Base-by-base conservation (phyloP, 64 coral and sea anemone genomes). In the Hydrozoanthus tunicans region DNA sequence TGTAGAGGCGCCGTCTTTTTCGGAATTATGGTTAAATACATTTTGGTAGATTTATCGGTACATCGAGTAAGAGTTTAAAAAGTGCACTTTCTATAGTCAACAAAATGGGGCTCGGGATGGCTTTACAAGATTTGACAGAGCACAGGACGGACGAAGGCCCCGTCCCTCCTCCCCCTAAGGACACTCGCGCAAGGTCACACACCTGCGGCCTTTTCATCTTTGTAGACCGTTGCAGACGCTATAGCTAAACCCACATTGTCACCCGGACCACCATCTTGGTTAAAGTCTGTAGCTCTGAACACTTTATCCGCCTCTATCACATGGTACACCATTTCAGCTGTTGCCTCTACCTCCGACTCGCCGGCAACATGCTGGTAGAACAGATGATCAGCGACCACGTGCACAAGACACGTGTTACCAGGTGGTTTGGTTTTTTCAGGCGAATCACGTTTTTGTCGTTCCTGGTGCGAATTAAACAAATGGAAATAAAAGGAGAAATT, bases 261-360 rank as follows among this genome's bases (percentile, higher is more conserved):
- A 9, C 91, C 93, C 4, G 86, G 89, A n/a, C 93, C 93, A 14
- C 95, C 95, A 83, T 96, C 95, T 54, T 93, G 90, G 84, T 92
- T 95, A 13, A 99, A 95, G 57, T 93, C 94, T 7, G 97, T 99
- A 14, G 89, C 26, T 86, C 97, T 83, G 60, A 99, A 99, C 5
- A 93, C 70, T 52, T 85, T 93, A 86, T 99, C 97, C 7, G 77
- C 92, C 79, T 93, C 85, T 24, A 79, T 78, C 51, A 95, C 77
- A 71, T 95, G 92, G 69, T 93, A 90, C 7, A 95, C 92, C 97
- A 99, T 99, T 57, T 93, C 94, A 6, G 94, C 94, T 52, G 93
- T 59, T 24, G 92, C 90, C 4, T 77, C 79, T 0, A 82, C 79
- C 63, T 86, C 91, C 60, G 91, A 94, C 11, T 67, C 80, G 56